A percentile compares a stretch with the other conserved stretches of the same genome.
These are phyloP conservation scores for Sebastes minor DNA, from an alignment of 2,797 vertebrate genomes.

Conservation along the genomic window DNA sequence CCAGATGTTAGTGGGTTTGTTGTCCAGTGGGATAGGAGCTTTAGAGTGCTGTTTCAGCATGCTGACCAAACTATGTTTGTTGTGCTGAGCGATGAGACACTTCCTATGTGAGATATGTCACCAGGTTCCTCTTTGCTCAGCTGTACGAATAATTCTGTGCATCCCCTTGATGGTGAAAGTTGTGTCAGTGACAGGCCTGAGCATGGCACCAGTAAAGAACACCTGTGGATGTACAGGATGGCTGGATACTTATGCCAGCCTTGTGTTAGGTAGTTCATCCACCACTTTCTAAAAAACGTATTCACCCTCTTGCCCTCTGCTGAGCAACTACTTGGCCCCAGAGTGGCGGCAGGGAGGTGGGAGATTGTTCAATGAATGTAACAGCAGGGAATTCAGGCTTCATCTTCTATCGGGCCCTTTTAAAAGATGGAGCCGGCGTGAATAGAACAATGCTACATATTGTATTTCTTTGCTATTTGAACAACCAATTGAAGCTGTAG, in stretches of 20 bases:
- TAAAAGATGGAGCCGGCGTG: background rate
- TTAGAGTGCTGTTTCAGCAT: background rate
- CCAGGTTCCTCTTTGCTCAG: constrained; percentile 9
- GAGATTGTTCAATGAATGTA: constrained; percentile 31
- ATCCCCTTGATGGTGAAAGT: background rate
- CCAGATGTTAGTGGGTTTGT: background rate
- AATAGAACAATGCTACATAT: constrained; percentile 3
- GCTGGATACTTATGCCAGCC: background rate
- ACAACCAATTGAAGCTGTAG: background rate
- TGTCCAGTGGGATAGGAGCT: too few species aligned
- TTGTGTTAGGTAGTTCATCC: constrained; percentile 6
- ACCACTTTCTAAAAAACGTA: constrained; percentile 12
- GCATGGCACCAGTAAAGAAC: constrained; percentile 2
- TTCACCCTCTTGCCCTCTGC: constrained; percentile 13
- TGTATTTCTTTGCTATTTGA: background rate
- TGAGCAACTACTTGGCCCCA: background rate
- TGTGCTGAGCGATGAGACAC: background rate
- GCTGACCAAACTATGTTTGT: background rate
- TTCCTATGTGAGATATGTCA: constrained; percentile 14
- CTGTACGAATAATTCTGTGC: constrained; percentile 21
- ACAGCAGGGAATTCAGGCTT: constrained; percentile 9
- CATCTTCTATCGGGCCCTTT: background rate
- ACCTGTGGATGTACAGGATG: background rate
- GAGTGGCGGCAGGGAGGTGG: constrained; percentile 1
- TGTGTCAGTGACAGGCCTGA: constrained; percentile 10